Conservation (phyloP, 2,888 invertebrate genomes). For the Drosophila subquinaria region DNA sequence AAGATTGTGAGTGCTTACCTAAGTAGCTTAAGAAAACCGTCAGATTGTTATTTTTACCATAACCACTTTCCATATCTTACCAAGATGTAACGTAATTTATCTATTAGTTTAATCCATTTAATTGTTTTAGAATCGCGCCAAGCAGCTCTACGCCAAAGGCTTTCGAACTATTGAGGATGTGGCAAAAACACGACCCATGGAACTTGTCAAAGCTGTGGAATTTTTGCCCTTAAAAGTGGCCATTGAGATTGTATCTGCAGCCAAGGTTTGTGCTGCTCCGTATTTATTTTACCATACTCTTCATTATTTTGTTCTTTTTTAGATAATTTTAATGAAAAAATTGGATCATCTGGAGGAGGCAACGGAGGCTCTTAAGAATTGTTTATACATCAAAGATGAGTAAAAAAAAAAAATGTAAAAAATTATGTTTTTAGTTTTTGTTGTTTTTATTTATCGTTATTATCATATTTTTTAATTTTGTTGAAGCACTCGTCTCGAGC, state of each 20-base stretch:
- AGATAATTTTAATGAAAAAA: constrained; percentile 93
- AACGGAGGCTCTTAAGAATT: constrained; percentile 88
- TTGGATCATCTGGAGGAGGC: constrained; percentile 95
- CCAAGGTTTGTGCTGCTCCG: constrained; percentile 87
- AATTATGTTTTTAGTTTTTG: background rate
- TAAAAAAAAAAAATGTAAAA: background rate
- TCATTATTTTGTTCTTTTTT: constrained; percentile 42
- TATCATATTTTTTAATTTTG: constrained; percentile 49
- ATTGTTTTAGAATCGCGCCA: constrained; percentile 89
- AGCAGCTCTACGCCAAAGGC: constrained; percentile 93
- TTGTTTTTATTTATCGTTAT: constrained; percentile 34
- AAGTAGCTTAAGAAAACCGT: too few species aligned
- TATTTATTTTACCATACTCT: background rate
- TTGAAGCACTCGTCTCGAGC: constrained; percentile 64
- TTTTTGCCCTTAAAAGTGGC: constrained; percentile 91
- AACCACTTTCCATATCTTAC: too few species aligned
- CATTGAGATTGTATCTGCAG: constrained; percentile 93
- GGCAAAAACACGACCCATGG: constrained; percentile 89
- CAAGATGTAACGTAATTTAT: too few species aligned
- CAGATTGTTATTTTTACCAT: too few species aligned
- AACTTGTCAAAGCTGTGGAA: constrained; percentile 88
- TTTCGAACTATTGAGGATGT: constrained; percentile 91
- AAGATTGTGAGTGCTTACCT: constrained; percentile 88
- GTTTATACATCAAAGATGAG: constrained; percentile 50
- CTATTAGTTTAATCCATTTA: background rate